phyloP scores from a whole-genome alignment of 2,113 vertebrate genomes.

The Panthera leo region DNA sequence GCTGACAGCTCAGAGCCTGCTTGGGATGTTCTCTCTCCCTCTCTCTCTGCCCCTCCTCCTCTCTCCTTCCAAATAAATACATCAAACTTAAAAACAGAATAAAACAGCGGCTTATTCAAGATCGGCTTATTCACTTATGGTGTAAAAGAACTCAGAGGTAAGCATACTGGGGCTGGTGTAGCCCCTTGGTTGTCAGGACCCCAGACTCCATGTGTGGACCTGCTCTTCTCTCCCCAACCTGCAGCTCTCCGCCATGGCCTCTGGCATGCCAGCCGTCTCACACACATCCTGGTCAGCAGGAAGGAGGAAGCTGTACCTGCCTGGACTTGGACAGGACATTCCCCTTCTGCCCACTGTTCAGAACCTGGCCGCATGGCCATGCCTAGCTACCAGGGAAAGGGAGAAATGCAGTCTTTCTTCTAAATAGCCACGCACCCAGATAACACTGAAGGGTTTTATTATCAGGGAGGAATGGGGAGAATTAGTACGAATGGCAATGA shows the following conservation, averaged over 20 bases:
- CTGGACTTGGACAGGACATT: not conserved
- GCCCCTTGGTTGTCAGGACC: rapidly evolving
- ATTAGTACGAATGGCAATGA: rapidly evolving
- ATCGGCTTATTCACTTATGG: not conserved
- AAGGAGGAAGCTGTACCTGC: not conserved
- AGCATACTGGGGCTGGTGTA: rapidly evolving
- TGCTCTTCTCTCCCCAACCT: not conserved
- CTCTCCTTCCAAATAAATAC: too few species aligned
- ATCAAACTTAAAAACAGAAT: too few species aligned
- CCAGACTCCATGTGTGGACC: rapidly evolving
- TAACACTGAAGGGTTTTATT: not conserved
- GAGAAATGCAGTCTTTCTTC: not conserved
- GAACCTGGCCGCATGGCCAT: not conserved
- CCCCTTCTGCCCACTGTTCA: not conserved
- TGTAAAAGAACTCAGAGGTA: not conserved
- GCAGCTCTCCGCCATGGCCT: rapidly evolving
- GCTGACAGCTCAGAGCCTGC: too few species aligned
- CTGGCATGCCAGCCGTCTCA: too few species aligned
- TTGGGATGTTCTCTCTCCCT: too few species aligned
- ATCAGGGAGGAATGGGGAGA: not conserved
- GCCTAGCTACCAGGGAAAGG: not conserved
- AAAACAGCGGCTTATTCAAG: not conserved
- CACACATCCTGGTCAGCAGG: not conserved
- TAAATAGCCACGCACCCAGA: not conserved
- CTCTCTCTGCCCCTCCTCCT: too few species aligned